These are phyloP conservation scores for Hippopotamus amphibius DNA, from an alignment of 2,113 vertebrate genomes.

Conservation along the genomic window DNA sequence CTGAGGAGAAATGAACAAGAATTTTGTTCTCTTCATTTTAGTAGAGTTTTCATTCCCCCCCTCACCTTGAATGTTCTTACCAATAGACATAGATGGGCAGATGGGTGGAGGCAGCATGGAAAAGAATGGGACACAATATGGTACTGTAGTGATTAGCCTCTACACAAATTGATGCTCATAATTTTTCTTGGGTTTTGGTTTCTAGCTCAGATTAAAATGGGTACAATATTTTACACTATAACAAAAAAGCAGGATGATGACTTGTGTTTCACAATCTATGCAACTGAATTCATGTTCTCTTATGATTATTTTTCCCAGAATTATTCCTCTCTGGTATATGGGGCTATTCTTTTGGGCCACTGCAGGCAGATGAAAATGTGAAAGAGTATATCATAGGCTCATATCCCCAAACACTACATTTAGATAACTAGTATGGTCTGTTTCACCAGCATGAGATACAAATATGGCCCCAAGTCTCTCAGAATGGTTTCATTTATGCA, in stretches of 20 bases:
- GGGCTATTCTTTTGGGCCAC: background rate
- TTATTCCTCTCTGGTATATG: background rate
- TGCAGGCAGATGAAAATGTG: background rate
- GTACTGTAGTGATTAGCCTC: background rate
- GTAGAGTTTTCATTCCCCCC: background rate
- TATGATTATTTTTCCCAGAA: background rate
- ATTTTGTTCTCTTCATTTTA: background rate
- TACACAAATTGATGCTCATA: background rate
- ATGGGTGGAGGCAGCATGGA: background rate
- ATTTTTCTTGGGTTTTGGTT: background rate
- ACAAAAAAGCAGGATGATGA: background rate
- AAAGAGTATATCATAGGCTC: background rate
- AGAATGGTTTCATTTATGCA: background rate
- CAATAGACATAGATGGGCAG: conserved; percentile 1
- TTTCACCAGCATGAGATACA: background rate
- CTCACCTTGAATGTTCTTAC: background rate
- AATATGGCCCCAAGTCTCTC: background rate
- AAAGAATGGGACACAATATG: background rate
- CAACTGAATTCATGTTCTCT: conserved; percentile 9
- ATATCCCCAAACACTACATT: background rate
- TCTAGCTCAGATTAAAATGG: conserved; percentile 1
- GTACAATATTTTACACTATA: background rate
- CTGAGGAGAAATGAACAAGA: background rate
- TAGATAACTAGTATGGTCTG: background rate
- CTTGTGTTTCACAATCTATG: background rate